These are phyloP conservation scores for Micrastur ruficollis DNA, from an alignment of 2,797 vertebrate genomes.

Conservation along the genomic window DNA sequence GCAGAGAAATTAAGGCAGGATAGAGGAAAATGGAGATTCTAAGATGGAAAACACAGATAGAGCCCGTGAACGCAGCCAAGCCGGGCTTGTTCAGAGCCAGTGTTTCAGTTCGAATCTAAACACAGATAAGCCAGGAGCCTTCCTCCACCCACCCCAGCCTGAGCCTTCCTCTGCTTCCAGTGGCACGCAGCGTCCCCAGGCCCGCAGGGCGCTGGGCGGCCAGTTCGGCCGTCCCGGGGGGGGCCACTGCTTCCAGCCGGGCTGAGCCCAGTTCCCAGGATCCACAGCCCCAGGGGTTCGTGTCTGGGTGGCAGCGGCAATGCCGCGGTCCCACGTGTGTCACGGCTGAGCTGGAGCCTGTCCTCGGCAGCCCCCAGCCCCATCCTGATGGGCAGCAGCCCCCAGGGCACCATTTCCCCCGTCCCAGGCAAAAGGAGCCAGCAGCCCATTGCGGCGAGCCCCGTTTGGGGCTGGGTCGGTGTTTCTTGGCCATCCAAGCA, in stretches of 20 bases:
- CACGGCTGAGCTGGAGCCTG: accelerated
- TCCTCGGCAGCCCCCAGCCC: background rate
- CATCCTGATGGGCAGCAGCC: accelerated
- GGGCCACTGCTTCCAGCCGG: background rate
- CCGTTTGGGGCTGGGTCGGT: background rate
- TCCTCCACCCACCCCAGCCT: accelerated
- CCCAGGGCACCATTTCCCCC: accelerated
- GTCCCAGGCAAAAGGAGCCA: background rate
- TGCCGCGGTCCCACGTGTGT: accelerated
- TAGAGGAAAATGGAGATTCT: background rate
- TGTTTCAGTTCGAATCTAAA: accelerated
- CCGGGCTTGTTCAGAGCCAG: background rate
- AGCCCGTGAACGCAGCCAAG: background rate
- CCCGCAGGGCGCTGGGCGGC: background rate
- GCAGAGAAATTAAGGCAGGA: background rate
- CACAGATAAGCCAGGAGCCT: background rate
- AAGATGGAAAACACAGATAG: background rate
- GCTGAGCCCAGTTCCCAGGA: background rate
- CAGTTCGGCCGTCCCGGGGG: background rate
- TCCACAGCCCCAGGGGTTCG: background rate
- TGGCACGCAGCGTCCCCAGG: background rate
- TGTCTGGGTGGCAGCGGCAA: background rate
- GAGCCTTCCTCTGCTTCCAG: background rate
- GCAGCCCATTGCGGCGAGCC: background rate
- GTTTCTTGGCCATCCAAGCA: background rate